Evolutionary conservation across 2,797 vertebrate species (phyloP).

Genomic region (Jordanella pulchra): DNA sequence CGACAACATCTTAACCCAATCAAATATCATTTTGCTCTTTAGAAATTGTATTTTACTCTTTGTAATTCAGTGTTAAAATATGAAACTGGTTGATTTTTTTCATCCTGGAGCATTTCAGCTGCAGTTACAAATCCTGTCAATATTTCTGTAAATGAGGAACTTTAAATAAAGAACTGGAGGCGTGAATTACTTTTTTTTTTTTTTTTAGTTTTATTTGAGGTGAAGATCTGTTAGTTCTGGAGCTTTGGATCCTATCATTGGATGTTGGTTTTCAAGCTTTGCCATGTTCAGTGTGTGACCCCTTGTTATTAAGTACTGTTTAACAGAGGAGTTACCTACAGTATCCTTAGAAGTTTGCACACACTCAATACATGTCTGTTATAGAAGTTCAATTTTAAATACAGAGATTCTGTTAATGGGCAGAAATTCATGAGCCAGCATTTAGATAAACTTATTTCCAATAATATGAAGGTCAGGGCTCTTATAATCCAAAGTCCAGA

Average conservation of each 20-base stretch:
- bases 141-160: slow-evolving; percentile 64
- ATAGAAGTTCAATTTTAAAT: not conserved
- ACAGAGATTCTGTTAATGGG: too few relatives aligned
- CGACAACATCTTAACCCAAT: slow-evolving; percentile 37
- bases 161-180: slow-evolving; percentile 68
- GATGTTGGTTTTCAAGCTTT: not conserved
- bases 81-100: slow-evolving; percentile 25
- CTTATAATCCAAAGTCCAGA: too few relatives aligned
- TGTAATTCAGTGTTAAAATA: slow-evolving; percentile 43
- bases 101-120: slow-evolving; percentile 31
- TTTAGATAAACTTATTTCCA: too few relatives aligned
- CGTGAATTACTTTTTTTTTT: slow-evolving; percentile 37
- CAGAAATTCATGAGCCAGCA: too few relatives aligned
- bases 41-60: slow-evolving; percentile 38
- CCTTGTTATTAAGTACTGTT: not conserved
- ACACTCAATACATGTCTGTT: not conserved
- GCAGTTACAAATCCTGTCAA: slow-evolving; percentile 38
- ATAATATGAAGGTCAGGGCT: too few relatives aligned
- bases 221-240: not conserved
- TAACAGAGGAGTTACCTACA: not conserved
- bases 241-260: not conserved
- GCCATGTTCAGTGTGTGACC: not conserved
- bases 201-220: not conserved
- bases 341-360: not conserved
- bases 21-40: slow-evolving; percentile 38